Evolutionary conservation across 2,888 invertebrate genomes (phyloP).

Genomic region (Gari tellinella): DNA sequence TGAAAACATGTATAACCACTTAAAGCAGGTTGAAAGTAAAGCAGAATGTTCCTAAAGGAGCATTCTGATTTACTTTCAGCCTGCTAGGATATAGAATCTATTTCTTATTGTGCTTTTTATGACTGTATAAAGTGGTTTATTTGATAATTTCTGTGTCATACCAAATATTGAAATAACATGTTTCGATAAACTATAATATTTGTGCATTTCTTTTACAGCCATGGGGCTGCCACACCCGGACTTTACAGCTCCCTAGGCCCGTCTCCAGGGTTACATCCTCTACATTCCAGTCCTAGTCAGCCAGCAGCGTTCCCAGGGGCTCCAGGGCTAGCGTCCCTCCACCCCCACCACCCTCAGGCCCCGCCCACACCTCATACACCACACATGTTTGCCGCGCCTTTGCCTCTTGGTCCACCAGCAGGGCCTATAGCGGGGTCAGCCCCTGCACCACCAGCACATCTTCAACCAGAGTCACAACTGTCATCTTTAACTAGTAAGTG

Average conservation of each 20-base stretch:
- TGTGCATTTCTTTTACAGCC: conserved; percentile 28
- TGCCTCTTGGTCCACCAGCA: conserved; percentile 70
- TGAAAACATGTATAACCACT: too few relatives aligned
- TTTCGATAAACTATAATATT: too few relatives aligned
- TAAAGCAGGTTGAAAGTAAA: too few relatives aligned
- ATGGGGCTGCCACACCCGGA: conserved; percentile 41
- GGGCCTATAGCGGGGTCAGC: conserved; percentile 58
- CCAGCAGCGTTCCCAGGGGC: conserved; percentile 45
- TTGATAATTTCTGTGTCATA: too few relatives aligned
- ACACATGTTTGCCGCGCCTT: conserved; percentile 76
- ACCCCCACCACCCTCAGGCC: conserved; percentile 46
- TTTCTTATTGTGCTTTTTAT: too few relatives aligned
- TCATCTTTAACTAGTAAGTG: conserved; percentile 48
- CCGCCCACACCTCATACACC: conserved; percentile 55
- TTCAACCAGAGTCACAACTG: conserved; percentile 44
- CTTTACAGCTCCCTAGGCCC: conserved; percentile 63
- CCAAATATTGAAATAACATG: too few relatives aligned
- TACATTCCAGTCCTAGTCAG: conserved; percentile 65
- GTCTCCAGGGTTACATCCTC: conserved; percentile 56
- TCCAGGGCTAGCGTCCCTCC: conserved; percentile 44
- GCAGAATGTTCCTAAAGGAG: too few relatives aligned
- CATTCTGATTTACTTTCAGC: too few relatives aligned
- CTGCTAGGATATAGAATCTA: too few relatives aligned
- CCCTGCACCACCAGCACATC: conserved; percentile 29
- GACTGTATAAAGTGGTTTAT: too few relatives aligned